Evolutionary conservation across 2,113 vertebrate species (phyloP).

Genomic region (Microcebus tavaratra): DNA sequence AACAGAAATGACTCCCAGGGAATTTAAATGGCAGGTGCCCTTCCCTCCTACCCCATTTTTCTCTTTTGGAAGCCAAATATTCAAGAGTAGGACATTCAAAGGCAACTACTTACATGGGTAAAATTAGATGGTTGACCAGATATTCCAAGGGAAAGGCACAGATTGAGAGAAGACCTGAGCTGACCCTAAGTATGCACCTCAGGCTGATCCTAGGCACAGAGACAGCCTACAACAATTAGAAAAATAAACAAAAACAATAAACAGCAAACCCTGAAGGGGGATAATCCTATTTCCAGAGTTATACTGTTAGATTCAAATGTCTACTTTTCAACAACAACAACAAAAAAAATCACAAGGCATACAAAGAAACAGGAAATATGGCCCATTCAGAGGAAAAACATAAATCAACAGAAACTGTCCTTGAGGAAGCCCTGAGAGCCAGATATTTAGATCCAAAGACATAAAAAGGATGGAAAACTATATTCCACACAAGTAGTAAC

Average conservation of each 20-base stretch:
- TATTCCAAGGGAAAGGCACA: background rate
- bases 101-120: background rate
- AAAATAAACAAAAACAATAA: background rate
- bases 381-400: background rate
- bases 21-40: background rate
- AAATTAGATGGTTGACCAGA: background rate
- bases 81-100: background rate
- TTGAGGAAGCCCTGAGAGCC: background rate
- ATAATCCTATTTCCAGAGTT: background rate
- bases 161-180: background rate
- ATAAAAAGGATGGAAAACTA: background rate
- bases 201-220: background rate
- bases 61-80: background rate
- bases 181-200: background rate
- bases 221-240: background rate
- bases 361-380: background rate
- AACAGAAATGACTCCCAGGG: background rate
- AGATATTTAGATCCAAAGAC: background rate
- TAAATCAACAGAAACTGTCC: background rate
- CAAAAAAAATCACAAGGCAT: background rate
- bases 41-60: background rate
- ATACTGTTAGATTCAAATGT: background rate
- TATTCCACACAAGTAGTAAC: background rate
- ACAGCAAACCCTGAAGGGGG: background rate
- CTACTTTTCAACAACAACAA: background rate